phyloP scores from a whole-genome alignment of 2,113 vertebrate species.

The Edolisoma coerulescens region DNA sequence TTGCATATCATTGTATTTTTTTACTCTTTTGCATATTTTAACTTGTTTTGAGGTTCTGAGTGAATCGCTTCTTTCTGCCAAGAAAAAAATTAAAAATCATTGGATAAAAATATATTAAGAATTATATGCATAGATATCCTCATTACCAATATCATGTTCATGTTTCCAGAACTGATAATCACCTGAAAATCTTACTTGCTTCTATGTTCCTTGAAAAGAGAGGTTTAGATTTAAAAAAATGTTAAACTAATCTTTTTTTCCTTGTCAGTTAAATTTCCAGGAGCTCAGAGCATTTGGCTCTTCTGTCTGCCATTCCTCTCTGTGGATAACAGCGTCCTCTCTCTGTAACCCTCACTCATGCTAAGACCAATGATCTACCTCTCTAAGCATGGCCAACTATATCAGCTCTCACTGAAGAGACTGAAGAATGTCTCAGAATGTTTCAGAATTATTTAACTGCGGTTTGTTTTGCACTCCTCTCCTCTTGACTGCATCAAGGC shows the following conservation, averaged over 20 bases:
- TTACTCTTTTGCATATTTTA: not conserved
- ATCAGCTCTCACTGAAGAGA: not conserved
- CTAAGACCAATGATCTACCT: not conserved
- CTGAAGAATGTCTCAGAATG: not conserved
- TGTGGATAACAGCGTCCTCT: not conserved
- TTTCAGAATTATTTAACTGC: not conserved
- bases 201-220: not conserved
- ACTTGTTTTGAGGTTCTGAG: not conserved
- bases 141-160: not conserved
- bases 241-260: not conserved
- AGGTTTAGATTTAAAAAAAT: accelerated
- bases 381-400: not conserved
- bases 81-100: not conserved
- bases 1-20: not conserved
- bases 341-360: not conserved
- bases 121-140: not conserved
- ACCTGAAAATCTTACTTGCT: not conserved
- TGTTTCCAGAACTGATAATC: not conserved
- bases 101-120: not conserved
- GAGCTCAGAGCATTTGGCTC: not conserved
- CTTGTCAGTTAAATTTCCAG: not conserved
- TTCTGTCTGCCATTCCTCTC: not conserved
- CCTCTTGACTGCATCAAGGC: not conserved
- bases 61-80: not conserved
- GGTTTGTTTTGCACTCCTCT: not conserved